A percentile compares a stretch with the other conserved stretches of the same genome.
Evolutionary conservation across 2,888 invertebrate species (phyloP).

Genomic region (Lumbricus terrestris): DNA sequence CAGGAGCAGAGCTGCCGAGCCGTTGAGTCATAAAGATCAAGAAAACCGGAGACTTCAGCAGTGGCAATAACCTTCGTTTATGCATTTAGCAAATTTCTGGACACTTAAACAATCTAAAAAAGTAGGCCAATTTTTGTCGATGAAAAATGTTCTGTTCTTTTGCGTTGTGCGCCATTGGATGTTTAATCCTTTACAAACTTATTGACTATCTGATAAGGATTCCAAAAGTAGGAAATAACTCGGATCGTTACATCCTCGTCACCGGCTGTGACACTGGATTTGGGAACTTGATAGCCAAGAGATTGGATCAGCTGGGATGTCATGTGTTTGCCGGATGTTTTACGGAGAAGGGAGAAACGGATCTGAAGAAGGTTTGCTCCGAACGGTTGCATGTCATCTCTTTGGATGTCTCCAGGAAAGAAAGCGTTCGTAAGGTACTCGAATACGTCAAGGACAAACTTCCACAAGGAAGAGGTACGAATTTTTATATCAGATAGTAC

Average conservation of each 20-base stretch:
- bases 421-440: slow-evolving; percentile 25
- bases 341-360: slow-evolving; percentile 15
- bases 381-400: slow-evolving; percentile 47
- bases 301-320: slow-evolving; percentile 20
- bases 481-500: neutral
- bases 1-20: too few relatives aligned
- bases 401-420: slow-evolving; percentile 53
- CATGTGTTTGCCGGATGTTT: slow-evolving; percentile 24
- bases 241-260: slow-evolving; percentile 11
- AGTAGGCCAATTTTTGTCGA: too few relatives aligned
- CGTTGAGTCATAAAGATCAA: too few relatives aligned
- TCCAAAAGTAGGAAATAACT: neutral
- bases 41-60: too few relatives aligned
- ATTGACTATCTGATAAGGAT: too few relatives aligned
- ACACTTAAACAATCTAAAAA: too few relatives aligned
- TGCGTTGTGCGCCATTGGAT: too few relatives aligned
- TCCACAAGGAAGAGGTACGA: neutral
- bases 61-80: too few relatives aligned
- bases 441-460: neutral
- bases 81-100: too few relatives aligned
- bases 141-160: too few relatives aligned
- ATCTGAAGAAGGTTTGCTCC: slow-evolving; percentile 16
- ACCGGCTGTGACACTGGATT: slow-evolving; percentile 29
- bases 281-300: slow-evolving; percentile 14
- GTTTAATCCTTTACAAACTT: too few relatives aligned